Percentiles rank a stretch among this genome's conserved stretches.
These are phyloP conservation scores for Labeo catla DNA, from an alignment of 2,113 vertebrate genomes.

Conservation along the genomic window DNA sequence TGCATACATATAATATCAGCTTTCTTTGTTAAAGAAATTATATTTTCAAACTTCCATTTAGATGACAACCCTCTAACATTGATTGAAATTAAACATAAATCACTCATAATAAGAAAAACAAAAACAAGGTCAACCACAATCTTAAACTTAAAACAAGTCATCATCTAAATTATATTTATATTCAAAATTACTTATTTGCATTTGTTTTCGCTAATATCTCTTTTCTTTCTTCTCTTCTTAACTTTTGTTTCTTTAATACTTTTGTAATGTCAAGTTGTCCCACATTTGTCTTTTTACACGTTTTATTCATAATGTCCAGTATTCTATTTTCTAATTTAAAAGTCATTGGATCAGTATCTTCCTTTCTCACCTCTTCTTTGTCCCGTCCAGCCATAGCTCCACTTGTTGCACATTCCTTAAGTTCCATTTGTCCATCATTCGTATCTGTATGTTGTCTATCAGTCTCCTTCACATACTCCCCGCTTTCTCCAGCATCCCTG, in stretches of 20 bases:
- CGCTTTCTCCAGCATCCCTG: no score
- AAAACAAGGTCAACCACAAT: no score
- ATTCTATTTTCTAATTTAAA: not conserved
- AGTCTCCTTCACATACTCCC: not conserved
- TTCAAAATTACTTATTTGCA: not conserved
- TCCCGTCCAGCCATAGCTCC: not conserved
- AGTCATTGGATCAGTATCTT: not conserved
- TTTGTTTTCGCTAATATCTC: not conserved
- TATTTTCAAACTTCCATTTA: not conserved
- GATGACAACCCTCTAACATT: no score
- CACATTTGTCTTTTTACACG: not conserved
- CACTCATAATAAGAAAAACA: no score
- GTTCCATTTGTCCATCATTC: not conserved
- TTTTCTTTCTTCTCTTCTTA: not conserved
- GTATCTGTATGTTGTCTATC: not conserved
- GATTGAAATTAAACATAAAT: no score
- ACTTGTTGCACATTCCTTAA: not conserved
- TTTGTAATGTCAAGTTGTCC: not conserved
- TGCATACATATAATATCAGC: no score
- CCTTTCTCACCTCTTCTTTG: not conserved
- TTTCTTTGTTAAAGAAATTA: not conserved
- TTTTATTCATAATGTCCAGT: not conserved
- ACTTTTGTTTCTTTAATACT: constrained; percentile 2
- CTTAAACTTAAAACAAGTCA: no score
- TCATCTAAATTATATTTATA: no score